phyloP scores from a whole-genome alignment of 2,888 invertebrate genomes.

The Microdon myrmicae region DNA sequence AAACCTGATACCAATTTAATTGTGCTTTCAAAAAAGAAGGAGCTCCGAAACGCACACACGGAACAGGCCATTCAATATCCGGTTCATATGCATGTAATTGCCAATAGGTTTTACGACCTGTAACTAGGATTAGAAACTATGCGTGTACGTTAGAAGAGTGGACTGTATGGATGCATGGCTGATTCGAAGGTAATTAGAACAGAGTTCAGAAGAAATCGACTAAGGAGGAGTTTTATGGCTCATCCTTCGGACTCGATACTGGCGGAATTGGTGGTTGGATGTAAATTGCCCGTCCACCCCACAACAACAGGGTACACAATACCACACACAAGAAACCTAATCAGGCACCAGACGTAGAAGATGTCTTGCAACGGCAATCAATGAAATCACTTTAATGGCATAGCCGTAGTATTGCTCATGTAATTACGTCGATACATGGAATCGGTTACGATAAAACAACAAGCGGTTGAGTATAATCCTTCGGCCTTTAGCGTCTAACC shows the following conservation, averaged over 20 bases:
- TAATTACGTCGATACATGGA: constrained; percentile 47
- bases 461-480: constrained; percentile 33
- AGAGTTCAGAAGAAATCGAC: constrained; percentile 45
- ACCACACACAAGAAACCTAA: constrained; percentile 43
- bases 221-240: constrained; percentile 40
- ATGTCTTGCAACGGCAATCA: constrained; percentile 41
- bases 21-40: constrained; percentile 38
- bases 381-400: constrained; percentile 48
- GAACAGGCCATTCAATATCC: constrained; percentile 38
- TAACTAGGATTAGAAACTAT: constrained; percentile 13
- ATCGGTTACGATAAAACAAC: constrained; percentile 34
- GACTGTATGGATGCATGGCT: constrained; percentile 36
- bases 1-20: constrained; percentile 47
- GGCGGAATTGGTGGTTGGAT: constrained; percentile 7
- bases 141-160: constrained; percentile 28
- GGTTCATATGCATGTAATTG: constrained; percentile 40
- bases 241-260: constrained; percentile 33
- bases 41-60: constrained; percentile 25
- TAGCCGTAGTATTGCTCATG: constrained; percentile 34
- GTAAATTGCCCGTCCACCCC: constrained; percentile 18
- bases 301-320: constrained; percentile 6
- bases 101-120: constrained; percentile 46
- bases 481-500: constrained; percentile 4
- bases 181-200: constrained; percentile 48
- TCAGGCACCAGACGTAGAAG: constrained; percentile 28